Evolutionary conservation across 2,797 vertebrate species (phyloP).

Genomic region (Myripristis murdjan): DNA sequence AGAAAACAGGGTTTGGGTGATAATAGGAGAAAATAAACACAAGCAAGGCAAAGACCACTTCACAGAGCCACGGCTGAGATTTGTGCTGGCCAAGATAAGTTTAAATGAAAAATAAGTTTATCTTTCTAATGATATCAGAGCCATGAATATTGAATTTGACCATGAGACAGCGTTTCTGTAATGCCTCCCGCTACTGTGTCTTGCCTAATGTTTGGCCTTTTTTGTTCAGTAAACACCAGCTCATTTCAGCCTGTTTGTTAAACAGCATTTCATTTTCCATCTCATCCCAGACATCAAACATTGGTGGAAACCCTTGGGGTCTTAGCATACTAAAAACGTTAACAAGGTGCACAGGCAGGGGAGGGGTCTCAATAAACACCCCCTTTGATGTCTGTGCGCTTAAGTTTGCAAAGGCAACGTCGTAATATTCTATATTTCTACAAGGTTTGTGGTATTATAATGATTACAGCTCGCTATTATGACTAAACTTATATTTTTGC

Average conservation of each 20-base stretch:
- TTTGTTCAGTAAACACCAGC: slow-evolving; percentile 67
- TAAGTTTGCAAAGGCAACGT: slow-evolving; percentile 56
- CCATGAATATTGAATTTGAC: background rate
- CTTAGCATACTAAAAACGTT: slow-evolving; percentile 55
- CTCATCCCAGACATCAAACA: slow-evolving; percentile 75
- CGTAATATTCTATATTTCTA: slow-evolving; percentile 31
- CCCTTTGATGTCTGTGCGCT: slow-evolving; percentile 67
- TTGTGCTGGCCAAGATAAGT: background rate
- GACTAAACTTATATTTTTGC: slow-evolving; percentile 7
- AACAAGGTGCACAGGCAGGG: slow-evolving; percentile 69
- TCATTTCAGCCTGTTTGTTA: slow-evolving; percentile 69
- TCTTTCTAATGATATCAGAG: slow-evolving; percentile 1
- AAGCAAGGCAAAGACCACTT: slow-evolving; percentile 6
- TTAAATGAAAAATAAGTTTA: slow-evolving; percentile 11
- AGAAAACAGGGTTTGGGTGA: slow-evolving; percentile 1
- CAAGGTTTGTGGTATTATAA: slow-evolving; percentile 55
- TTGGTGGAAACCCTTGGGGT: slow-evolving; percentile 54
- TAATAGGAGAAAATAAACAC: background rate
- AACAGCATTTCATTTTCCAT: slow-evolving; percentile 71
- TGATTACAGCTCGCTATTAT: slow-evolving; percentile 52
- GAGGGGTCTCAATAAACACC: slow-evolving; percentile 62
- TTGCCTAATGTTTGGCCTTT: slow-evolving; percentile 39
- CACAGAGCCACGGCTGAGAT: slow-evolving; percentile 8
- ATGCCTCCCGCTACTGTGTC: slow-evolving; percentile 10
- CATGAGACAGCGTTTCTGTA: slow-evolving; percentile 3